Evolutionary conservation across 2,113 vertebrate genomes (phyloP), one percentile per base, ranked within the genome.

Genomic region (Probosciger aterrimus): DNA sequence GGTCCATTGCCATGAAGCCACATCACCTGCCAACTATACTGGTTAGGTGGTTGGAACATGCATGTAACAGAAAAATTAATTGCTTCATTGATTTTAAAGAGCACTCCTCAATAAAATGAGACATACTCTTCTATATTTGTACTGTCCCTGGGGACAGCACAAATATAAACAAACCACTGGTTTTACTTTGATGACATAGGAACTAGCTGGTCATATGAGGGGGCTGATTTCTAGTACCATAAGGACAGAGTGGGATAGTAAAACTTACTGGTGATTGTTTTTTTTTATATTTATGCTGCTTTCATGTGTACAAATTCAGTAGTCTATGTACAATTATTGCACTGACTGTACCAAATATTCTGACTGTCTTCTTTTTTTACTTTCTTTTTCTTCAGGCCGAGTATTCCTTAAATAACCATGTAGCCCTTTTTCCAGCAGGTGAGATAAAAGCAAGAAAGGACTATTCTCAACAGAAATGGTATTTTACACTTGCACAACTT

Each of bases 121-220:
- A 39, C 18, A 6, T 20, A 37, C 14, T 46, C 4, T 69, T 33
- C 16, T 20, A 3, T 18, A 37, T 59, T 80, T 68, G 14, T 44
- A 9, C 18, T 68, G 16, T 49, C 24, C 30, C n/a, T 91, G 43
- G 68, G 65, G 64, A 52, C 11, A 52, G 52, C 52, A 88, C 49
- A 71, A 92, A 76, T 95, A 69, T 52, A 96, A 96, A 91, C 91
- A 96, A 96, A 91, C 92, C 90, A 89, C 83, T 92, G 76, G 74
- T 95, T 83, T 73, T 95, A 87, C 91, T 74, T 71, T 92, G 9
- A 64, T 63, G 37, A 59, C 25, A n/a, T 57, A 64, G 20, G 19
- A 46, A 43, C 80, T 94, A 82, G 63, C 43, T 94, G 76, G 76
- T 89, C 70, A 79, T 74, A 63, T 59, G 44, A 81, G 43, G 60